These are phyloP conservation scores for Synergus itoensis DNA, from an alignment of 2,888 invertebrate genomes.

Conservation along the genomic window DNA sequence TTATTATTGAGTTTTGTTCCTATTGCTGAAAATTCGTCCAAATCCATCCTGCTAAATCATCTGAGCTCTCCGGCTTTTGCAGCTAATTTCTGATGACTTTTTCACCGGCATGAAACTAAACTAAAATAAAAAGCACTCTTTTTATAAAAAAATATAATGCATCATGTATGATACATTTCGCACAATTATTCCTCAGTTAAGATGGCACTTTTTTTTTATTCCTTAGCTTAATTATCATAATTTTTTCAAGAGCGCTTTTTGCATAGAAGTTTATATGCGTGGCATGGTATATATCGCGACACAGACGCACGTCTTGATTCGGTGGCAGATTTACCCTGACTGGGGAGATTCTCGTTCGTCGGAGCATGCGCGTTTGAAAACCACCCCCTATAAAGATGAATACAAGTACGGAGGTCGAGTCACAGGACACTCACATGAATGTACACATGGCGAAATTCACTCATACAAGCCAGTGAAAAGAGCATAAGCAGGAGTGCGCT, in stretches of 20 bases:
- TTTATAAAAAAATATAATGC: neutral
- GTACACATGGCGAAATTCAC: constrained; percentile 23
- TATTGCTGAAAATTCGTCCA: neutral
- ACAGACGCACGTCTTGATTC: constrained; percentile 74
- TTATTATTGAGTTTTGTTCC: neutral
- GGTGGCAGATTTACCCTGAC: constrained; percentile 76
- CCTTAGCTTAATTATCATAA: neutral
- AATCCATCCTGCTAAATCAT: neutral
- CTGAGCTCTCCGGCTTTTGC: neutral
- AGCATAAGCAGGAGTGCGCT: constrained; percentile 55
- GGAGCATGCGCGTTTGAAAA: constrained; percentile 75
- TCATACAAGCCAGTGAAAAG: constrained; percentile 49
- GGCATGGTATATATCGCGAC: constrained; percentile 65
- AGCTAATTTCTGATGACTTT: neutral
- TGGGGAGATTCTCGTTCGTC: constrained; percentile 73
- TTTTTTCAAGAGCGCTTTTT: neutral
- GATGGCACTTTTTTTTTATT: neutral
- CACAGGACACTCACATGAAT: constrained; percentile 46
- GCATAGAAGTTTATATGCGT: constrained; percentile 51
- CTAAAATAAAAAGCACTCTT: neutral
- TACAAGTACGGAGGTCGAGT: constrained; percentile 19
- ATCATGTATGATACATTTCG: neutral
- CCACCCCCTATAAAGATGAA: constrained; percentile 65
- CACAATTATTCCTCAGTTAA: neutral
- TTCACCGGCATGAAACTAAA: neutral